Evolutionary conservation across 2,888 invertebrate species (phyloP).

Genomic region (Eupithecia vulgata): DNA sequence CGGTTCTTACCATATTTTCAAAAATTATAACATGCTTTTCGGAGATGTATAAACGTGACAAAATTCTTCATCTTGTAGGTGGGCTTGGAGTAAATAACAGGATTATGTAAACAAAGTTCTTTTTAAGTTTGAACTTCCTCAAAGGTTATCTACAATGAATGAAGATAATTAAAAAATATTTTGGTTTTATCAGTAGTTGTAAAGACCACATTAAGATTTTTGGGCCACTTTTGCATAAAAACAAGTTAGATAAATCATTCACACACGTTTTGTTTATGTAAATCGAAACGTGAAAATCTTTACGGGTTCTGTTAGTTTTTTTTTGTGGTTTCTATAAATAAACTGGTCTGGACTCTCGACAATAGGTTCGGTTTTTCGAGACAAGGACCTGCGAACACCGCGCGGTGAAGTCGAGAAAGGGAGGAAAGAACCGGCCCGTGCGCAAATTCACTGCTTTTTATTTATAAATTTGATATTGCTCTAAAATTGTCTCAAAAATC

Average conservation of each 20-base stretch:
- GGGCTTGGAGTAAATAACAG: neutral
- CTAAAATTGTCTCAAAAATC: no score
- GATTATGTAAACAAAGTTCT: constrained; percentile 11
- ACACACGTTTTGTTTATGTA: neutral
- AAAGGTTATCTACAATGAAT: constrained; percentile 13
- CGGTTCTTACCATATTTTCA: neutral
- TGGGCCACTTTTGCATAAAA: constrained; percentile 18
- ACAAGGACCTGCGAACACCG: no score
- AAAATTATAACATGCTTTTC: neutral
- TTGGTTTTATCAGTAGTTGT: constrained; percentile 15
- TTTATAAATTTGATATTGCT: no score
- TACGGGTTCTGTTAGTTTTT: neutral
- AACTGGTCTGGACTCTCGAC: no score
- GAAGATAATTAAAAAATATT: constrained; percentile 17
- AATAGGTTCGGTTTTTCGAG: no score
- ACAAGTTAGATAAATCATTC: constrained; percentile 19
- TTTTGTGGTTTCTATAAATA: no score
- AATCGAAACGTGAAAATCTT: neutral
- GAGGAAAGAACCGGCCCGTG: no score
- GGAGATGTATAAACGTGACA: neutral
- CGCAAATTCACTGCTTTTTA: no score
- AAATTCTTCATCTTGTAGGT: neutral
- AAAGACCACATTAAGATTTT: constrained; percentile 20
- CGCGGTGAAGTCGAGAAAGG: no score
- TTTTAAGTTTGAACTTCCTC: constrained; percentile 12